These are phyloP conservation scores for Carettochelys insculpta DNA, from an alignment of 2,113 vertebrate species.

Conservation along the genomic window DNA sequence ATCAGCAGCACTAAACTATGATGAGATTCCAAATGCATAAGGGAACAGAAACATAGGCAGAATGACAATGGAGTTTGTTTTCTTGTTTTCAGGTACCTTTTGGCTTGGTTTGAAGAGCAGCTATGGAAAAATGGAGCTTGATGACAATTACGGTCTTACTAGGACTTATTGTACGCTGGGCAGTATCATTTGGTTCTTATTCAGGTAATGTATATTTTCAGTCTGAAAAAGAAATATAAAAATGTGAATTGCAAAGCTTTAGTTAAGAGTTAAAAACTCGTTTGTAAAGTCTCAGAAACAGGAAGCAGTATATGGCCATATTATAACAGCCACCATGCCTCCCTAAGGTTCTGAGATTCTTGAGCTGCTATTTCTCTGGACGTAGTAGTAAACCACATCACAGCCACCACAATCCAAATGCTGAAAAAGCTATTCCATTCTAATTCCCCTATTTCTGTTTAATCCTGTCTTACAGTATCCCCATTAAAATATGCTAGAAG, in stretches of 20 bases:
- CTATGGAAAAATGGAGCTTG: slow-evolving; percentile 88
- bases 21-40: not conserved
- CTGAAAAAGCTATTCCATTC: not conserved
- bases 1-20: not conserved
- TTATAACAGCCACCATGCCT: not conserved
- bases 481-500: not conserved
- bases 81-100: slow-evolving; percentile 27
- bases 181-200: slow-evolving; percentile 92
- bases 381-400: not conserved
- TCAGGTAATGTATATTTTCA: slow-evolving; percentile 81
- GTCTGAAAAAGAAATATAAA: not conserved
- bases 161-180: slow-evolving; percentile 87
- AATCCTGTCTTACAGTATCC: not conserved
- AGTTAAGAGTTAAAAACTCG: not conserved
- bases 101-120: not conserved
- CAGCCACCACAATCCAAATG: not conserved
- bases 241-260: not conserved
- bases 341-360: rapidly evolving
- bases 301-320: rapidly evolving
- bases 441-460: not conserved
- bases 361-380: not conserved
- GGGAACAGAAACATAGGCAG: rapidly evolving
- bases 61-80: not conserved
- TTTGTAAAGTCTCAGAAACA: not conserved
- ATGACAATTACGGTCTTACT: slow-evolving; percentile 82